Base-by-base conservation (phyloP, 64 coral and sea anemone genomes). In the Acropora yongei region DNA sequence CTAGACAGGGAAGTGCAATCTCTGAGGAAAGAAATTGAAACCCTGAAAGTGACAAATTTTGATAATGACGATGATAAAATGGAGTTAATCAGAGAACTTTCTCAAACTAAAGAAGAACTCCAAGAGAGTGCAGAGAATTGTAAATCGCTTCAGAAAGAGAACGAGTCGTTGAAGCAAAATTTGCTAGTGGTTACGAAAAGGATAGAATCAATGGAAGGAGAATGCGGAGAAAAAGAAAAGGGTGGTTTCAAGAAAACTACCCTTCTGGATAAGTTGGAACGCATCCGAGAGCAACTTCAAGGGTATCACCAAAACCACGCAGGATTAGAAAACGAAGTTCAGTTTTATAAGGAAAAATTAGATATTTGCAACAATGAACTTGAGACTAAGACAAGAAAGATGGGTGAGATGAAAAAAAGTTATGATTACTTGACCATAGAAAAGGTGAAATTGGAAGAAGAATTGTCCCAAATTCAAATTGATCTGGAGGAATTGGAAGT, bases 301-400 rank as follows among this genome's bases (percentile, higher is more conserved):
- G 68, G 47, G 61, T 85, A 72, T 12, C 82, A 45, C 17, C 63
- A 85, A 20, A 85, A 71, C 43, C 48, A 18, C 44, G 47, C 61
- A 48, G 82, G 82, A 19, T 71, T 85, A 48, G 82, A 85, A 85
- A 85, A 85, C 43, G 82, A 85, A 49, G 82, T 85, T 49, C 12
- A 72, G 44, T 68, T 85, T 49, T 85, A 85, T 71, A 85, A 72
- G 7, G 63, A 71, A 47, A 85, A 85, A 63, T 20, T 85, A 0
- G 65, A 85, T 49, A 19, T 43, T 71, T 85, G 63, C 46, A 85
- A 48, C 8, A 17, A 45, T 8, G 43, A 85, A 85, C 65, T 85
- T 20, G 6, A 47, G 44, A 57, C 82, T 5, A 71, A 10, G 2
- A 69, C 47, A 72, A 14, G 4, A 5, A 42, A 85, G 17, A 3